phyloP scores from a whole-genome alignment of 2,113 vertebrate genomes.

The Hippocampus barbouri region DNA sequence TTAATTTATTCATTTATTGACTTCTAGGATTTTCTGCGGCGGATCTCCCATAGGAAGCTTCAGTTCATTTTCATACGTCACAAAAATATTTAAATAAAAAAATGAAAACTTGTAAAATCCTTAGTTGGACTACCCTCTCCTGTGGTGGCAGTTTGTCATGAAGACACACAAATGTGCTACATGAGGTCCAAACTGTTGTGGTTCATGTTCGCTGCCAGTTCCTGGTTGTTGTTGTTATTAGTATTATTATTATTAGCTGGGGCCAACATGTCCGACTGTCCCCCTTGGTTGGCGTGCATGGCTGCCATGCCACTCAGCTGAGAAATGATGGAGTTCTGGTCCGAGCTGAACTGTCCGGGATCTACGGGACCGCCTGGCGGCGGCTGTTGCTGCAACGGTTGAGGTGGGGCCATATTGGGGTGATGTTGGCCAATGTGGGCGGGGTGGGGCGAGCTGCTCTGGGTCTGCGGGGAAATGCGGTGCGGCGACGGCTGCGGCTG shows the following conservation, averaged over 20 bases:
- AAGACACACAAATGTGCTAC: constrained; percentile 75
- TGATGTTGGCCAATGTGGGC: constrained; percentile 71
- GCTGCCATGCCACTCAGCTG: constrained; percentile 88
- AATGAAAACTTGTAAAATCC: constrained; percentile 65
- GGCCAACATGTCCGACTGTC: constrained; percentile 82
- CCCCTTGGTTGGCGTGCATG: constrained; percentile 84
- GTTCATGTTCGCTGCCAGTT: constrained; percentile 85
- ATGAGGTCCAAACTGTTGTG: constrained; percentile 93
- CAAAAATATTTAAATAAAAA: constrained; percentile 80
- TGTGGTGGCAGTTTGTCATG: constrained; percentile 48
- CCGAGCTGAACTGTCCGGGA: constrained; percentile 66
- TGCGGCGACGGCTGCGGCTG: constrained; percentile 95
- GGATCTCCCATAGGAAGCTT: constrained; percentile 83
- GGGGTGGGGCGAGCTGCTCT: constrained; percentile 86
- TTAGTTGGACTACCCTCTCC: constrained; percentile 40
- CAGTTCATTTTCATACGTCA: constrained; percentile 76
- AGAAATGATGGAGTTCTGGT: constrained; percentile 85
- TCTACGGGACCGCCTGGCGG: constrained; percentile 79
- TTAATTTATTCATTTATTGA: constrained; percentile 80
- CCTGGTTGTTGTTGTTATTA: constrained; percentile 80
- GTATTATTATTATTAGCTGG: constrained; percentile 67
- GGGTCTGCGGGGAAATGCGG: constrained; percentile 92
- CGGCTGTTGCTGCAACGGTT: constrained; percentile 57
- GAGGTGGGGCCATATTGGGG: constrained; percentile 76
- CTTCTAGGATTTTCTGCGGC: constrained; percentile 70